Evolutionary conservation across 2,888 invertebrate species (phyloP), one percentile per base, ranked within the genome.

Genomic region (Lithophane socia): DNA sequence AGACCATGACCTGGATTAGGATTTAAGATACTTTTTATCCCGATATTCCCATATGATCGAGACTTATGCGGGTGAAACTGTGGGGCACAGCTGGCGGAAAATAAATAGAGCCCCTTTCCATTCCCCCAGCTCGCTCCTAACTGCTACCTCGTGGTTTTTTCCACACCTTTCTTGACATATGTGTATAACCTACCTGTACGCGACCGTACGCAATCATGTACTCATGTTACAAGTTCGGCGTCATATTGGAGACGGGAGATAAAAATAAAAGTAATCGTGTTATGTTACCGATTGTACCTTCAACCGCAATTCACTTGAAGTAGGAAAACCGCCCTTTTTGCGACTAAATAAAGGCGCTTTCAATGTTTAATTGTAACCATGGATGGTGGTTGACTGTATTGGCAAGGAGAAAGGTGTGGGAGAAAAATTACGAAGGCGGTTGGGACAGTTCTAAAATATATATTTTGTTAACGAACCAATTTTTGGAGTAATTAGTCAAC

Each of bases 251-350:
- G 80, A 67, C 80, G 82, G 69, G 67, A 73, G 60, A 61, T 71
- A 82, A 84, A 84, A 86, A 83, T 79, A 86, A 79, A 76, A 52
- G 61, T 86, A 66, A 83, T 79, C 63, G 76, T 85, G 83, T 90
- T 83, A 88, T 81, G 86, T 90, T 90, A 86, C 89, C n/a, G 65
- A 76, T 44, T 67, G 80, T 79, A 87, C 76, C 64, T 63, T 18
- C 66, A 66, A 9, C 12, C 8, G 21, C 52, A 10, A 9, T 63
- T 12, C 18, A 37, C 8, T 18, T 44, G 42, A 58, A 18, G 8
- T 18, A 0, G 18, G 13, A 64, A 72, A 72, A n/a, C 13, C 9
- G 16, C 21, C 21, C 18, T 44, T 73, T 52, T 24, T 21, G 10
- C 18, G 8, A 8, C 0, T 49, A 13, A 1, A 0, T 42, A 49